A percentile compares a stretch with the other conserved stretches of the same genome.
Evolutionary conservation across 2,888 invertebrate genomes (phyloP).

Genomic region (Caenorhabditis plicata): DNA sequence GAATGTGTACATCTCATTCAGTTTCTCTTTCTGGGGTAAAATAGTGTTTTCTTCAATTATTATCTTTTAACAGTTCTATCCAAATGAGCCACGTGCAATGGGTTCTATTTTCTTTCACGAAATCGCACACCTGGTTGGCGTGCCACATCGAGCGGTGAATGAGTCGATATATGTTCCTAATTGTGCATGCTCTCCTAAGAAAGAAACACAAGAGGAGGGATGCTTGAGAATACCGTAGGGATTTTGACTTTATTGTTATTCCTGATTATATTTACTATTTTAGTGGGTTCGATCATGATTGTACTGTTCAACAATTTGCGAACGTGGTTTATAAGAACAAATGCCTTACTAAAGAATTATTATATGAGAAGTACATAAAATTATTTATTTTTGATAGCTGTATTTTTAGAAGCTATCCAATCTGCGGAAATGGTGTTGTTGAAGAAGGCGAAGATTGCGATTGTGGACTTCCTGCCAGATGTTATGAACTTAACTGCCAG

Average conservation of each 20-base stretch:
- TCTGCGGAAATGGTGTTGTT: slow-evolving; percentile 58
- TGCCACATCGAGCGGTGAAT: slow-evolving; percentile 50
- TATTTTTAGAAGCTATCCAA: slow-evolving; percentile 37
- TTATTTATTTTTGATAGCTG: not conserved
- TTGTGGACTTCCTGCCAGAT: slow-evolving; percentile 52
- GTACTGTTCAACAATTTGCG: slow-evolving; percentile 59
- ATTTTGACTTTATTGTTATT: not conserved
- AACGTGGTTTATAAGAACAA: slow-evolving; percentile 58
- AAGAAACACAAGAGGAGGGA: slow-evolving; percentile 23
- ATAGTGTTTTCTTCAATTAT: no score
- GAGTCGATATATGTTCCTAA: slow-evolving; percentile 40
- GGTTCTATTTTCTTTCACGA: slow-evolving; percentile 65
- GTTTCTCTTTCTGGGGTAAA: slow-evolving; percentile 54
- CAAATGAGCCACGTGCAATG: slow-evolving; percentile 63
- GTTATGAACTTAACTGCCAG: slow-evolving; percentile 51
- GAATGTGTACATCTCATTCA: slow-evolving; percentile 56
- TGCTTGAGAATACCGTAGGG: slow-evolving; percentile 58
- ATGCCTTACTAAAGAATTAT: slow-evolving; percentile 35
- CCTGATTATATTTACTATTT: slow-evolving; percentile 12
- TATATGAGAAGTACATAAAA: slow-evolving; percentile 15
- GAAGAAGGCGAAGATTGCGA: slow-evolving; percentile 61
- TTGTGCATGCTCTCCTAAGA: slow-evolving; percentile 24
- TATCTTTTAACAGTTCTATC: slow-evolving; percentile 56
- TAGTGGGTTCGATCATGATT: slow-evolving; percentile 64
- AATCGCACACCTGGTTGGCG: slow-evolving; percentile 54